Evolutionary conservation across 1,140 invertebrate genomes (phyloP).

Genomic region (Camponotus vicinus): DNA sequence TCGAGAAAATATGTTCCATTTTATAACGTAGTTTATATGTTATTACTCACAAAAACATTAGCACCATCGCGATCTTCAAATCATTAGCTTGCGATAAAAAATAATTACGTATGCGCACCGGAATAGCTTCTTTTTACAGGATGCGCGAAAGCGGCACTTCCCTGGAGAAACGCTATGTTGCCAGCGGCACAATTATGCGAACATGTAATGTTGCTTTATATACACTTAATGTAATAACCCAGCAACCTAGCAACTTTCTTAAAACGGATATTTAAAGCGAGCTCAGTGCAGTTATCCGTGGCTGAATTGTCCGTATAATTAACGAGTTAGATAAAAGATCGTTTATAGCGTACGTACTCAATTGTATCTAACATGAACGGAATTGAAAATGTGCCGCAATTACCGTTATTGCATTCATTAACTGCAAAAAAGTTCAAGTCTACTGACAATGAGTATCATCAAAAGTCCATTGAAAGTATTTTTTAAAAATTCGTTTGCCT

Average conservation of each 20-base stretch:
- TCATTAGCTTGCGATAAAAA: conserved; percentile 30
- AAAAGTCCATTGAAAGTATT: background rate
- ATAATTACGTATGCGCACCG: background rate
- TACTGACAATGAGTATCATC: background rate
- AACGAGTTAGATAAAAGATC: conserved; percentile 9
- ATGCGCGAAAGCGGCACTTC: conserved; percentile 44
- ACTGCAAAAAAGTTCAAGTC: background rate
- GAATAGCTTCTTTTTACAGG: conserved; percentile 35
- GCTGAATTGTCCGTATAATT: conserved; percentile 30
- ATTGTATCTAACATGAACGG: background rate
- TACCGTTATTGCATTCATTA: conserved; percentile 2
- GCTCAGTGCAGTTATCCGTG: background rate
- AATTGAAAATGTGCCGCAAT: background rate
- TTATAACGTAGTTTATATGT: background rate
- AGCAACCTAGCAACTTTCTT: conserved; percentile 42
- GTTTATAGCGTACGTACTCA: background rate
- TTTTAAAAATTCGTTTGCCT: background rate
- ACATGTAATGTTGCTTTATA: conserved; percentile 41
- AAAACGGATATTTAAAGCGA: conserved; percentile 4
- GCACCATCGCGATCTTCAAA: conserved; percentile 25
- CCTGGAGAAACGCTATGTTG: conserved; percentile 27
- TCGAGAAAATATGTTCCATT: background rate
- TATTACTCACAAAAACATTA: background rate
- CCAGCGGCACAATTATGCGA: conserved; percentile 33
- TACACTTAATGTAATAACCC: conserved; percentile 33